Base-by-base conservation (phyloP, 2,113 vertebrate genomes). In the Cephalophus harveyi region DNA sequence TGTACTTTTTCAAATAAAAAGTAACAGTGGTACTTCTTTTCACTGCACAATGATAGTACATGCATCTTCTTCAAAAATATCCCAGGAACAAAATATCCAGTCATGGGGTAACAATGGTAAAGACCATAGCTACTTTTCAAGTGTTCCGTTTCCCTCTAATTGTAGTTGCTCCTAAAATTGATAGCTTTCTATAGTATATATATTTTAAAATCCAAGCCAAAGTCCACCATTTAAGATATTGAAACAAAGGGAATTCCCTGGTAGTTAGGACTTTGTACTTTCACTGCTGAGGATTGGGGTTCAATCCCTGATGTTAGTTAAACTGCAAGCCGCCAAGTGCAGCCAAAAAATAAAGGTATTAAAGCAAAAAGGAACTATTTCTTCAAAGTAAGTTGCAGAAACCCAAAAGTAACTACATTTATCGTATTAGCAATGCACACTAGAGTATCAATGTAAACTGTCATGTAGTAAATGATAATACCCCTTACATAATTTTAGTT, bases 121-220 rank as follows among this genome's bases (percentile, higher is more conserved):
- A 98, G 88, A 95, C 28, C 59, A 88, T 92, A 95, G 98, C 90
- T 96, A 76, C 91, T 97, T 95, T 92, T 96, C 19, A 78, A 82
- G 78, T 96, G 74, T 92, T 98, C 97, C 93, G 94, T 96, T 97
- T 98, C 87, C 23, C 87, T 95, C 83, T 92, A 46, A 40, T 40
- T 59, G 60, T 74, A 60, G 55, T 59, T 52, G 19, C 87, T 33
- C 52, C 96, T 55, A 95, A 96, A 90, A 60, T 30, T 30, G 12
- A 91, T 97, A 95, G 25, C 81, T 96, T 97, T 90, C 76, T 89
- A 7, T 43, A 30, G 79, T 54, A 94, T 0, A 0, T 90, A 43
- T 79, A 78, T 78, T 91, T 96, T 27, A 83, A 95, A 97, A 96
- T 88, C 21, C 23, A 71, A 46, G 59, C 76, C 92, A 89, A 33